Conservation (phyloP, 2,113 vertebrate genomes). For the Neopipo cinnamomea region DNA sequence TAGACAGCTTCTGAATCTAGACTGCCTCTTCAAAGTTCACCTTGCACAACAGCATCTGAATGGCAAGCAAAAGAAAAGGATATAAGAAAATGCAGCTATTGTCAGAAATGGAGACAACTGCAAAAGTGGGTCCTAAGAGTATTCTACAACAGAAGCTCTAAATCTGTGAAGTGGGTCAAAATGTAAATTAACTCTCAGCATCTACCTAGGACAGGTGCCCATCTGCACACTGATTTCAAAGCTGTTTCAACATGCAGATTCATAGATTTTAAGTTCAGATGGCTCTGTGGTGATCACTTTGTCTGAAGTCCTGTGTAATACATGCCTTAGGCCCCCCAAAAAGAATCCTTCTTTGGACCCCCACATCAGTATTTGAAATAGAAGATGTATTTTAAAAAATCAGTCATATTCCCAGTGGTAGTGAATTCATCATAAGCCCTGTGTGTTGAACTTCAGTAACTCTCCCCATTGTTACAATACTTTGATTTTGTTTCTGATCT, state of each 20-base stretch:
- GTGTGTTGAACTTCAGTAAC: not conserved
- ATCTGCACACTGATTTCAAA: not conserved
- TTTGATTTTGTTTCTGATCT: not conserved
- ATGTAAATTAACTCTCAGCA: slow-evolving; percentile 22
- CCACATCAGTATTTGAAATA: not conserved
- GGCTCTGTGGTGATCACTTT: not conserved
- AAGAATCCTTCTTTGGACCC: not conserved
- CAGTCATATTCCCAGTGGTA: not conserved
- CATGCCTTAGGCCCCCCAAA: not conserved
- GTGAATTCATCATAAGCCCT: not conserved
- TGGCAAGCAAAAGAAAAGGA: not conserved
- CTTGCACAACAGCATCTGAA: not conserved
- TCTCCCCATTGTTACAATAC: not conserved
- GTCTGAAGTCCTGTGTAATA: not conserved
- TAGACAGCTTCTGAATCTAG: slow-evolving; percentile 16
- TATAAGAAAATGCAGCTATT: not conserved
- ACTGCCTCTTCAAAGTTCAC: slow-evolving; percentile 22
- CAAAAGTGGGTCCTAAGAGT: not conserved
- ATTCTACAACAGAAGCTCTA: slow-evolving; percentile 20
- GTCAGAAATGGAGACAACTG: not conserved
- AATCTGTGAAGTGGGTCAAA: slow-evolving; percentile 34
- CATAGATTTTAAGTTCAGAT: not conserved
- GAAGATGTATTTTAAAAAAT: not conserved
- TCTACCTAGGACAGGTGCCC: not conserved
- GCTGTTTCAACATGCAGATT: not conserved